These are phyloP conservation scores for Galagoides demidoff DNA, from an alignment of 2,797 vertebrate genomes.

Conservation along the genomic window DNA sequence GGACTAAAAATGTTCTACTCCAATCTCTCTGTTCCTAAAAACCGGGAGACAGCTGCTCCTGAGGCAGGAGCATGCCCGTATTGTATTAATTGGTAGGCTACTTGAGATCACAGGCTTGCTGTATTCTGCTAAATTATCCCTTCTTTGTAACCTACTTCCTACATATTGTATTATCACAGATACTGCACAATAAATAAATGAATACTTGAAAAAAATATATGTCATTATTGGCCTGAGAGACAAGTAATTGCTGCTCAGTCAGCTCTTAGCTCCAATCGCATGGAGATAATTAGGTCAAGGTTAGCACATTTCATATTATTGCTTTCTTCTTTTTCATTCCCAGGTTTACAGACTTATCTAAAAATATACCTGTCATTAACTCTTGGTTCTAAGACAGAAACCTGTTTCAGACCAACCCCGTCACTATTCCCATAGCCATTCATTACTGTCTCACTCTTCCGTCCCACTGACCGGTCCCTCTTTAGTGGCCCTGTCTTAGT, in stretches of 20 bases:
- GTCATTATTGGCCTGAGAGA: neutral
- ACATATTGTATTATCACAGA: neutral
- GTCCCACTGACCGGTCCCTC: neutral
- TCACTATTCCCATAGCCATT: neutral
- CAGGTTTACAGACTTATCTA: neutral
- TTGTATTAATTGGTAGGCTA: fast-evolving
- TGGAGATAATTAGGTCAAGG: neutral
- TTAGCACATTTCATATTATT: neutral
- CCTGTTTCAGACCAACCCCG: neutral
- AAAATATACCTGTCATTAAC: neutral
- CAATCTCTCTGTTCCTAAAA: neutral
- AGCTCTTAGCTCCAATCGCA: neutral
- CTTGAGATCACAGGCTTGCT: neutral
- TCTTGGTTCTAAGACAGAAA: neutral
- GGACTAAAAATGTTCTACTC: neutral
- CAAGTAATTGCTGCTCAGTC: neutral
- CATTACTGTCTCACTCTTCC: neutral
- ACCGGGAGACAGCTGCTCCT: fast-evolving
- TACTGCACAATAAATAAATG: neutral
- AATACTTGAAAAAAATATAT: neutral
- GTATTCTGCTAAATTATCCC: neutral
- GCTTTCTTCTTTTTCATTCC: neutral
- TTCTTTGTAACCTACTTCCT: neutral
- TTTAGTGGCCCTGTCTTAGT: neutral
- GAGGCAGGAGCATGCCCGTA: neutral